Conservation (phyloP, 2,888 invertebrate species). For the Terebella lapidaria region DNA sequence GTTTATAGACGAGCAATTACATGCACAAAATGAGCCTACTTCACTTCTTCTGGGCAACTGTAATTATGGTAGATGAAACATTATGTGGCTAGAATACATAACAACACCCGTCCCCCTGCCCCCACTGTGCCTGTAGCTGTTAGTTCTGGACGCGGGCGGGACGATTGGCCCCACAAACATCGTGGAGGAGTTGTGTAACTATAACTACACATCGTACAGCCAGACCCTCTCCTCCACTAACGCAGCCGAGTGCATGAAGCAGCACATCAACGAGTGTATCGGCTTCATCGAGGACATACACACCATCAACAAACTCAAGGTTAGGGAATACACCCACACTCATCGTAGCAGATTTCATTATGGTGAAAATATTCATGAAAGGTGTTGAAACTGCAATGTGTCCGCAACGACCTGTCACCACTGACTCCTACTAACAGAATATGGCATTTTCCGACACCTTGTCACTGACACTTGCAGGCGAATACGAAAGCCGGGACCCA, state of each 20-base stretch:
- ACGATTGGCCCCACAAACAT: slow-evolving; percentile 58
- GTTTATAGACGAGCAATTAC: too few species aligned
- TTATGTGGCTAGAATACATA: too few species aligned
- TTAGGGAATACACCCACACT: too few species aligned
- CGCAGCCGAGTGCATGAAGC: slow-evolving; percentile 88
- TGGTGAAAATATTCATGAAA: too few species aligned
- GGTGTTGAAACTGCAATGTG: too few species aligned
- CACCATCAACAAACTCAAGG: slow-evolving; percentile 93
- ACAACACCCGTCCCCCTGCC: too few species aligned
- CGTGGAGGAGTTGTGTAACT: slow-evolving; percentile 39
- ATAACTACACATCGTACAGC: slow-evolving; percentile 44
- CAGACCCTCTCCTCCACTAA: slow-evolving; percentile 63
- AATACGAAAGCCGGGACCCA: slow-evolving; percentile 62
- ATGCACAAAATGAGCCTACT: too few species aligned
- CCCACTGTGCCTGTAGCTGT: slow-evolving; percentile 46
- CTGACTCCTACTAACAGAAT: too few species aligned
- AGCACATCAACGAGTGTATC: slow-evolving; percentile 84
- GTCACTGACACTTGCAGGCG: slow-evolving; percentile 56
- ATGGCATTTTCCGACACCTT: background rate
- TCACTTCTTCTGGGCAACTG: too few species aligned
- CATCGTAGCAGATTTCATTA: too few species aligned
- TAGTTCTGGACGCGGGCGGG: slow-evolving; percentile 76
- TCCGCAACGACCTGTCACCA: too few species aligned
- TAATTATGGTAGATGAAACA: too few species aligned
- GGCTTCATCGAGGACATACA: slow-evolving; percentile 95